Evolutionary conservation across 2,113 vertebrate genomes (phyloP).

Genomic region (Panthera uncia): DNA sequence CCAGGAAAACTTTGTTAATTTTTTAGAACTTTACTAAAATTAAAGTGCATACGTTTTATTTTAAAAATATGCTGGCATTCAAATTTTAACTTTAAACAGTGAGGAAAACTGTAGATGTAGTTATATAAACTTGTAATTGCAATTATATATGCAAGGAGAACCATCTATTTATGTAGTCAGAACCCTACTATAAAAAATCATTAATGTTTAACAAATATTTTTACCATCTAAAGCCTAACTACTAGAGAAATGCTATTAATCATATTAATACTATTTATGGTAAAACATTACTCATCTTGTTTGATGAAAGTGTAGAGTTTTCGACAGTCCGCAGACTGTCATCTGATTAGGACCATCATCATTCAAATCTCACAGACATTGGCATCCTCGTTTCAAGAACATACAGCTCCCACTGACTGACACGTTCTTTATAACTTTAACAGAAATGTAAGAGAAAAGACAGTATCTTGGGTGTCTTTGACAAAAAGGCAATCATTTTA

Average conservation of each 20-base stretch:
- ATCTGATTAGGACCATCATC: neutral
- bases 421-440: slow-evolving; percentile 52
- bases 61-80: neutral
- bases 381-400: slow-evolving; percentile 25
- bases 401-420: neutral
- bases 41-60: neutral
- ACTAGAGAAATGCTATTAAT: slow-evolving; percentile 55
- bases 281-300: slow-evolving; percentile 17
- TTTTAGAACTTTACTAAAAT: neutral
- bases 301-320: slow-evolving; percentile 39
- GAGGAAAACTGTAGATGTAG: neutral
- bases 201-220: slow-evolving; percentile 10
- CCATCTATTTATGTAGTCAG: neutral
- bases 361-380: slow-evolving; percentile 28
- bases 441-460: neutral
- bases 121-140: neutral
- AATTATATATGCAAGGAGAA: neutral
- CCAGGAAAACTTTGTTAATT: neutral
- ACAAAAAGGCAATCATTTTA: neutral
- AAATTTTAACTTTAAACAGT: neutral
- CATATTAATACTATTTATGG: slow-evolving; percentile 43
- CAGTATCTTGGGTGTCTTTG: neutral
- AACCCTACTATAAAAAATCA: neutral
- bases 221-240: neutral
- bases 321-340: slow-evolving; percentile 26